phyloP scores from a whole-genome alignment of 2,797 vertebrate genomes.

The Myotis myotis region DNA sequence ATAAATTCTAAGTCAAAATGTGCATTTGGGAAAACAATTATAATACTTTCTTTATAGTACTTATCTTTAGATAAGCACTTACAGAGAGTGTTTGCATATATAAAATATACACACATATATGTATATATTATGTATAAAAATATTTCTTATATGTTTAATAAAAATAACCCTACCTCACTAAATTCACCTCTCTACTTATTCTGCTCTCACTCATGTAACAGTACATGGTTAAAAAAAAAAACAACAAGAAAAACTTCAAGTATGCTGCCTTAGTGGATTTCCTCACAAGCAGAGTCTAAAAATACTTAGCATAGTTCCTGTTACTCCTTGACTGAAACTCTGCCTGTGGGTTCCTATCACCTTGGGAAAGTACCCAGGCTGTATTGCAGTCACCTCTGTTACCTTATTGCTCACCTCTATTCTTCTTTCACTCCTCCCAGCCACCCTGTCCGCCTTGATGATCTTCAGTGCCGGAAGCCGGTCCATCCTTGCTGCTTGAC shows the following conservation, averaged over 20 bases:
- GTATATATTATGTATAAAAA: neutral
- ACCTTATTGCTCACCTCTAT: neutral
- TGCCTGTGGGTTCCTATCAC: neutral
- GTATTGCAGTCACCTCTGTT: too few relatives aligned
- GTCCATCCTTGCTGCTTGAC: too few relatives aligned
- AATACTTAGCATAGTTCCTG: neutral
- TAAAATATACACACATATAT: neutral
- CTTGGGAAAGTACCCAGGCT: neutral
- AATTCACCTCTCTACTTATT: neutral
- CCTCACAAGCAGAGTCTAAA: neutral
- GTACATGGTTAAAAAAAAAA: neutral
- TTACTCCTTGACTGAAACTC: neutral
- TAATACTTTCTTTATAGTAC: neutral
- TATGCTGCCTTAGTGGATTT: neutral
- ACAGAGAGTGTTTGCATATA: too few relatives aligned
- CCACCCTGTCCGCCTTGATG: neutral
- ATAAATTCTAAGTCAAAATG: neutral
- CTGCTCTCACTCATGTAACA: too few relatives aligned
- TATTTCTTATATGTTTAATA: neutral
- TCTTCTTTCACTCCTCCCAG: neutral
- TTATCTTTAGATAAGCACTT: neutral
- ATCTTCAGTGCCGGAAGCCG: too few relatives aligned
- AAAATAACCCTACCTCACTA: neutral
- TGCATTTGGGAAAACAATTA: neutral
- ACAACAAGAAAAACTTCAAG: neutral